phyloP scores from a whole-genome alignment of 2,113 vertebrate species.

The Pseudorhombus dupliciocellatus region DNA sequence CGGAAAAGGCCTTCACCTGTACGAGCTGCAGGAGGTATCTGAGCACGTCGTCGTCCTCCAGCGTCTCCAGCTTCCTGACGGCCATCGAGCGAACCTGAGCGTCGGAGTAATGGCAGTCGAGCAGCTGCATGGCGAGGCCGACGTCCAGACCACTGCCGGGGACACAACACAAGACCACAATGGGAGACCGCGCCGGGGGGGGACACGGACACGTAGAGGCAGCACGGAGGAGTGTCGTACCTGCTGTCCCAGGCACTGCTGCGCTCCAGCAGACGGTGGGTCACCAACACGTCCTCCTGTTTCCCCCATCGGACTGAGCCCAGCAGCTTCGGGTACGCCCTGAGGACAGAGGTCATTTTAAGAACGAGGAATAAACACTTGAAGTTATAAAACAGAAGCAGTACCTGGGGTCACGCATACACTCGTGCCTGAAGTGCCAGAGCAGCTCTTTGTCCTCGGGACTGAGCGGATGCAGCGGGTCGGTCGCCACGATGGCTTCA shows the following conservation, averaged over 20 bases:
- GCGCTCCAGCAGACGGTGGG: constrained; percentile 89
- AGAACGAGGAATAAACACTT: background rate
- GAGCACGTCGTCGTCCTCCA: constrained; percentile 94
- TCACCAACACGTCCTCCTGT: constrained; percentile 91
- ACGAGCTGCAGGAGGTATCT: constrained; percentile 96
- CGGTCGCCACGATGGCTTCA: constrained; percentile 90
- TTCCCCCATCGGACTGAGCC: constrained; percentile 95
- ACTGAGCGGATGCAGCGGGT: constrained; percentile 93
- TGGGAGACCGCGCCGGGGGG: background rate
- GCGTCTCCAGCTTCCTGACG: constrained; percentile 93
- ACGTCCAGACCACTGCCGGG: constrained; percentile 88
- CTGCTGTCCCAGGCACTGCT: constrained; percentile 89
- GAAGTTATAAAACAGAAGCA: background rate
- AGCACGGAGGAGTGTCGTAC: constrained; percentile 19
- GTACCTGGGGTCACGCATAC: constrained; percentile 87
- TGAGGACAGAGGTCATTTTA: constrained; percentile 10
- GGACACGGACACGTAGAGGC: background rate
- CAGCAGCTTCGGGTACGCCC: constrained; percentile 95
- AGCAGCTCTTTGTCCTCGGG: constrained; percentile 96
- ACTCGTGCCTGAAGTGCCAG: constrained; percentile 97
- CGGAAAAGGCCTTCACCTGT: constrained; percentile 82
- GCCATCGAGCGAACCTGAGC: constrained; percentile 94
- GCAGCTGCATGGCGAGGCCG: constrained; percentile 94
- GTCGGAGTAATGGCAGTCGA: constrained; percentile 97
- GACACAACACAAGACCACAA: background rate